Base-by-base conservation (phyloP, 2,113 vertebrate genomes). In the Rhinichthys klamathensis region DNA sequence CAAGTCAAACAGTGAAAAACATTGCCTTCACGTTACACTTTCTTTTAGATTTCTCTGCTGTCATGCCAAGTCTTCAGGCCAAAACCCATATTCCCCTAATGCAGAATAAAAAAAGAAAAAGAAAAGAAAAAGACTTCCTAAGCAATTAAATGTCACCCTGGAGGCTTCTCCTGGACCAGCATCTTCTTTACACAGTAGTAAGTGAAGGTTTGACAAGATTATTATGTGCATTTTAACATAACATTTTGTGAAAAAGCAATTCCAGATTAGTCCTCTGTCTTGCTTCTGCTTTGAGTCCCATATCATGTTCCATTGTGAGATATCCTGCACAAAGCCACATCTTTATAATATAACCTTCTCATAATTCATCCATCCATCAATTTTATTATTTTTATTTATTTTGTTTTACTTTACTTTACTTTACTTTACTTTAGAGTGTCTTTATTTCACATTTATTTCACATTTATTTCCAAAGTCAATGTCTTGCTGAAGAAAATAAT, bases 1-100 rank as follows among this genome's bases (percentile, higher is more conserved):
- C 89, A 92, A 91, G 87, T 89, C 56, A 91, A 90, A 91, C 84
- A 90, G 79, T 58, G 65, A 32, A 89, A 82, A 86, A 84, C 35
- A 86, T 58, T 41, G 7, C 65, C 85, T 41, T 69, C 46, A 84
- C 83, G 67, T 65, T 70, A 80, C 82, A 83, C 56, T 65, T 80
- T 61, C 85, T 87, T 88, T 87, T 69, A 80, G 84, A 89, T 83
- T 82, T 44, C 54, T 82, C 1, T 63, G 56, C n/a, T 89, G 73
- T 82, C 77, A 67, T 76, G 80, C 79, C 80, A 72, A 77, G 76
- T 77, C 70, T 70, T 72, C 69, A 12, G 60, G 70, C 80, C 58
- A n/a, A 84, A 87, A 69, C 51, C 65, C 63, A 30, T 44, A 38
- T 25, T 90, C 85, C 65, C 74, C 82, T 72, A 79, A 86, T 85